Evolutionary conservation across 2,113 vertebrate species (phyloP).

Genomic region (Clarias gariepinus): DNA sequence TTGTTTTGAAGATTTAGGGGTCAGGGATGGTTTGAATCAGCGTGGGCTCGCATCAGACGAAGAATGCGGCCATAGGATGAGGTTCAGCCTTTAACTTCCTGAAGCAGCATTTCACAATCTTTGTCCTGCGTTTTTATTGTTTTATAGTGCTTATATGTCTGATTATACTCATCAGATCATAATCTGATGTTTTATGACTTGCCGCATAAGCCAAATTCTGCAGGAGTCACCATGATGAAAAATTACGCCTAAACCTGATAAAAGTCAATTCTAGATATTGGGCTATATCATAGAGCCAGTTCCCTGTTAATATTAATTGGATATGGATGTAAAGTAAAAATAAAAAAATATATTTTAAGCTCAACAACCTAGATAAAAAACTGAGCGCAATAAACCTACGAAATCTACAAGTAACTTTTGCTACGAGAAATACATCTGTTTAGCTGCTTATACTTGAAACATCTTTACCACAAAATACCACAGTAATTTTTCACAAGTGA

Average conservation of each 20-base stretch:
- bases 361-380: not conserved
- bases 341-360: not conserved
- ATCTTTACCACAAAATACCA: too few relatives aligned
- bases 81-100: not conserved
- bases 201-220: not conserved
- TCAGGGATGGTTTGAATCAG: constrained; percentile 1
- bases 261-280: not conserved
- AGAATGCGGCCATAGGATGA: not conserved
- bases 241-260: not conserved
- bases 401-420: not conserved
- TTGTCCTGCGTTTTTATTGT: not conserved
- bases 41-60: not conserved
- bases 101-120: not conserved
- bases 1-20: not conserved
- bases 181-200: not conserved
- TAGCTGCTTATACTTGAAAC: too few relatives aligned
- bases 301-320: not conserved
- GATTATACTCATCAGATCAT: not conserved
- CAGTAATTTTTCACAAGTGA: too few relatives aligned
- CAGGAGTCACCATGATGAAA: not conserved
- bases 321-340: not conserved
- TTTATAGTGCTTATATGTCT: not conserved
- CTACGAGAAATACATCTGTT: not conserved
- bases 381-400: not conserved
- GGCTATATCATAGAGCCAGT: not conserved